Conservation (phyloP, 2,888 invertebrate genomes). For the Caenorhabditis wallacei region DNA sequence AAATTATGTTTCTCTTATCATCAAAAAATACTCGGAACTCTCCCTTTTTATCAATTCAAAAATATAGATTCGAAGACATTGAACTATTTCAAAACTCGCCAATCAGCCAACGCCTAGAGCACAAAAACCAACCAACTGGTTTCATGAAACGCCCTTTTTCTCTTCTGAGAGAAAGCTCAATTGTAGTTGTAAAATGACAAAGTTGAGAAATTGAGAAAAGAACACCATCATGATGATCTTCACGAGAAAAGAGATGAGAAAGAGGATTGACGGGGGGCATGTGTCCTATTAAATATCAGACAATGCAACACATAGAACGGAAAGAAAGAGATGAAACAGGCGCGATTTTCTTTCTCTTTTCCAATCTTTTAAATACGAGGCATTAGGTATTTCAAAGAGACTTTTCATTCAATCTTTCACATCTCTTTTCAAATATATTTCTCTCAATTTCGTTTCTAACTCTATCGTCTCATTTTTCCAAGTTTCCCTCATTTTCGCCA, state of each 20-base stretch:
- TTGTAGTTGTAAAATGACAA: not conserved
- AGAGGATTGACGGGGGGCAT: conserved; percentile 13
- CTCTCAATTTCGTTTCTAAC: conserved; percentile 9
- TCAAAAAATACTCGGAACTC: not conserved
- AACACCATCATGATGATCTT: conserved; percentile 21
- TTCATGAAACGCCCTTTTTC: not conserved
- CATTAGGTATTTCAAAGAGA: conserved; percentile 11
- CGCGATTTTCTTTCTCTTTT: conserved; percentile 13
- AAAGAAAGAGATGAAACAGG: conserved; percentile 10
- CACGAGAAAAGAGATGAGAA: conserved; percentile 8
- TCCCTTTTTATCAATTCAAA: not conserved
- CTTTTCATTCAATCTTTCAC: not conserved
- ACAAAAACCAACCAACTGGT: conserved; percentile 37
- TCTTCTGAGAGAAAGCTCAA: conserved; percentile 1
- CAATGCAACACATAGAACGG: conserved; percentile 50
- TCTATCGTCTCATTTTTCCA: conserved; percentile 23
- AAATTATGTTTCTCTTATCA: not conserved
- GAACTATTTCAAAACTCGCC: conserved; percentile 29
- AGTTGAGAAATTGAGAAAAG: conserved; percentile 27
- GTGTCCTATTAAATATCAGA: conserved; percentile 48
- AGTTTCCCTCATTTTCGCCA: conserved; percentile 49
- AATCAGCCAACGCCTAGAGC: conserved; percentile 31
- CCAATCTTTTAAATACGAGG: not conserved
- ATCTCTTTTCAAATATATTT: conserved; percentile 18
- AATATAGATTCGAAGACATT: conserved; percentile 1